These are phyloP conservation scores for Chironomus tentans DNA, from an alignment of 2,888 invertebrate genomes.

Conservation along the genomic window DNA sequence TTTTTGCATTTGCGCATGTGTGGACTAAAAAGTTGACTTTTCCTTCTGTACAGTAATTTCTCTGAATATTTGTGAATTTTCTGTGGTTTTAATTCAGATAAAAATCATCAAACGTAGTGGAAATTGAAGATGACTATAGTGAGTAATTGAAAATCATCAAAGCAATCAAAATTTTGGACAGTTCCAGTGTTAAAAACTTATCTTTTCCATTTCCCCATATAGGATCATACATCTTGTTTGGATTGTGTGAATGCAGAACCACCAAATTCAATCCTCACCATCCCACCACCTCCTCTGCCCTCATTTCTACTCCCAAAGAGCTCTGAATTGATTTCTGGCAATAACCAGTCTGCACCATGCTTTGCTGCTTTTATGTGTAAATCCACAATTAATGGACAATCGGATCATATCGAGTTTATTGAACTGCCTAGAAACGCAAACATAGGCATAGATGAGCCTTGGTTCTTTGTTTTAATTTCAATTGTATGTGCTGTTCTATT, in stretches of 20 bases:
- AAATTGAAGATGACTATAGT: constrained; percentile 17
- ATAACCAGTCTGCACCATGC: constrained; percentile 56
- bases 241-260: constrained; percentile 40
- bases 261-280: constrained; percentile 69
- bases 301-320: constrained; percentile 51
- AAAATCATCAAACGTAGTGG: not conserved
- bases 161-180: not conserved
- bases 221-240: constrained; percentile 15
- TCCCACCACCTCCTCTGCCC: constrained; percentile 79
- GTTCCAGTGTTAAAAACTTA: not conserved
- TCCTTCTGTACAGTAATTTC: constrained; percentile 18
- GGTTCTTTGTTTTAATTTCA: constrained; percentile 70
- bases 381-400: constrained; percentile 46
- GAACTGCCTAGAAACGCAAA: constrained; percentile 69
- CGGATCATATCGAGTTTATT: constrained; percentile 64
- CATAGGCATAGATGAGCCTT: constrained; percentile 58
- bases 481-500: constrained; percentile 72
- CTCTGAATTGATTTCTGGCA: constrained; percentile 41
- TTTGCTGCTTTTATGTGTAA: constrained; percentile 55
- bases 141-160: not conserved
- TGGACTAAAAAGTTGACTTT: not conserved
- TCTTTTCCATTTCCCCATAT: not conserved
- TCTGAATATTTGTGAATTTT: not conserved
- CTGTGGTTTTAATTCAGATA: not conserved
- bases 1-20: constrained; percentile 7